A percentile compares a stretch with the other conserved stretches of the same genome.
Evolutionary conservation across 2,888 invertebrate genomes (phyloP).

Genomic region (Drosophila pullipes): DNA sequence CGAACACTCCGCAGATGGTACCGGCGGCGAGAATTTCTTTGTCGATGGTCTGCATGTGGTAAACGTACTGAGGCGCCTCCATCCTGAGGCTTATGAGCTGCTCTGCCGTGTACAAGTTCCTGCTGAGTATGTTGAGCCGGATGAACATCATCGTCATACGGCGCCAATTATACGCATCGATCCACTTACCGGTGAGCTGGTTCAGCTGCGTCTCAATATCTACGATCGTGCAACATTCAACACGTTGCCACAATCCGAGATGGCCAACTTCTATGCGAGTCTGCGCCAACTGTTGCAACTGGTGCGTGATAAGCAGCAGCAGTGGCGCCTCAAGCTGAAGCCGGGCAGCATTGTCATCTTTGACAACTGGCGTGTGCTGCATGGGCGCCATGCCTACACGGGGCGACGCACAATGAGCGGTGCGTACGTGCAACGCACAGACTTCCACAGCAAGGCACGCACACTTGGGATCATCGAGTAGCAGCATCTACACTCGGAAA

Average conservation of each 20-base stretch:
- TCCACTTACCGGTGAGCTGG: constrained; percentile 86
- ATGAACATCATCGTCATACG: constrained; percentile 87
- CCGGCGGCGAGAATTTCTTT: constrained; percentile 91
- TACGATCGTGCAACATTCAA: constrained; percentile 90
- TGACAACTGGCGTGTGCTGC: constrained; percentile 92
- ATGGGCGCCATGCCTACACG: constrained; percentile 90
- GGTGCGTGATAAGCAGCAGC: constrained; percentile 86
- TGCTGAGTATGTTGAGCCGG: constrained; percentile 89
- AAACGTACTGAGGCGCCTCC: constrained; percentile 86
- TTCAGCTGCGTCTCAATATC: constrained; percentile 90
- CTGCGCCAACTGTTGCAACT: constrained; percentile 87
- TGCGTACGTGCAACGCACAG: constrained; percentile 90
- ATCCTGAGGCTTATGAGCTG: constrained; percentile 87
- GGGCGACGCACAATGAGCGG: constrained; percentile 90
- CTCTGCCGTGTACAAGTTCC: constrained; percentile 87
- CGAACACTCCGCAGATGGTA: constrained; percentile 86
- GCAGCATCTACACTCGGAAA: constrained; percentile 43
- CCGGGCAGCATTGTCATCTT: constrained; percentile 91
- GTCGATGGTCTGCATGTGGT: constrained; percentile 91
- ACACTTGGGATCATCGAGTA: constrained; percentile 85
- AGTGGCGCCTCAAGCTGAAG: constrained; percentile 88
- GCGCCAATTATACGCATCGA: constrained; percentile 88
- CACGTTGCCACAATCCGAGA: constrained; percentile 86
- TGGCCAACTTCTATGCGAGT: constrained; percentile 88
- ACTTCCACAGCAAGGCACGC: constrained; percentile 88